These are phyloP conservation scores for Drosophila phalerata DNA, from an alignment of 2,888 invertebrate species.

Conservation along the genomic window DNA sequence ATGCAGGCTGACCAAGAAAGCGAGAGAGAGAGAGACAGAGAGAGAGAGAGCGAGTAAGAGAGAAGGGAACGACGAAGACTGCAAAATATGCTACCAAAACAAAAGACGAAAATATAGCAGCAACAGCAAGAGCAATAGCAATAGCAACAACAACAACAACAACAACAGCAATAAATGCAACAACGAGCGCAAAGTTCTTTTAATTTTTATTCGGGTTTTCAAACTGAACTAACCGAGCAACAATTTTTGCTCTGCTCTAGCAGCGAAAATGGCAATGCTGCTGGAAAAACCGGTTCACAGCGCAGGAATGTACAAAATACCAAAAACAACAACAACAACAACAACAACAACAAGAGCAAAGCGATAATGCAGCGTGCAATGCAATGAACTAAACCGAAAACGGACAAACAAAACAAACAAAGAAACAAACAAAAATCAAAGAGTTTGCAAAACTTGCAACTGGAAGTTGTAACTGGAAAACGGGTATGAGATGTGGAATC, in stretches of 20 bases:
- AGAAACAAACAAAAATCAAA: conserved; percentile 54
- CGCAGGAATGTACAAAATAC: conserved; percentile 66
- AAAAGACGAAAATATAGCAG: conserved; percentile 61
- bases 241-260: conserved; percentile 60
- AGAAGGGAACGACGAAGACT: conserved; percentile 3
- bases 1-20: conserved; percentile 46
- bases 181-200: conserved; percentile 17
- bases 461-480: conserved; percentile 49
- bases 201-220: conserved; percentile 46
- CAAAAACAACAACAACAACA: conserved; percentile 27
- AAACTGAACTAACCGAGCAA: conserved; percentile 71
- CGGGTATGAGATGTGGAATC: conserved; percentile 27
- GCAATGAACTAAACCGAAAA: conserved; percentile 53
- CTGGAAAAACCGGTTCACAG: conserved; percentile 72
- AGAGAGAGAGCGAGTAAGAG: background rate
- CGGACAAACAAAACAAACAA: conserved; percentile 38
- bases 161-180: conserved; percentile 1
- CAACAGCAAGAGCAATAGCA: conserved; percentile 11
- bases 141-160: background rate
- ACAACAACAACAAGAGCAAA: conserved; percentile 37
- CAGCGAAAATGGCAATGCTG: conserved; percentile 61
- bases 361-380: conserved; percentile 46
- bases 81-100: conserved; percentile 63
- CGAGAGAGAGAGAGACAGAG: background rate
- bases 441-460: conserved; percentile 43